Evolutionary conservation across 2,113 vertebrate genomes (phyloP).

Genomic region (Psittacus erithacus): DNA sequence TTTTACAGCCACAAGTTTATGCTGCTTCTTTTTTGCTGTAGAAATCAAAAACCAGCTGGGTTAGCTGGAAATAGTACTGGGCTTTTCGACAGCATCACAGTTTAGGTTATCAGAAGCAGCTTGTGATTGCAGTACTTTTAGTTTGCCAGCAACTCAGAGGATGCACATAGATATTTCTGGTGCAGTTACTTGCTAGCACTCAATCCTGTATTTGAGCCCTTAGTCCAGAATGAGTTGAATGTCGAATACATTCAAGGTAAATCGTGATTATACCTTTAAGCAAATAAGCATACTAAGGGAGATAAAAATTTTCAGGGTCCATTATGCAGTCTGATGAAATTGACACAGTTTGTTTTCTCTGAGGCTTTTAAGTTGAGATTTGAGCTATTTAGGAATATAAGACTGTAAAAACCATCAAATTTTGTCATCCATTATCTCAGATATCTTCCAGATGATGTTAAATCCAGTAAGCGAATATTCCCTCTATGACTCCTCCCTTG

Average conservation of each 20-base stretch:
- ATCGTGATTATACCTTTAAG: neutral
- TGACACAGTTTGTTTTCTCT: neutral
- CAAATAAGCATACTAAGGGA: neutral
- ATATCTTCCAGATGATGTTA: neutral
- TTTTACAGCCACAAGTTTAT: neutral
- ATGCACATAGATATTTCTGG: neutral
- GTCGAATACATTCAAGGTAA: neutral
- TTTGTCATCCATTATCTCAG: neutral
- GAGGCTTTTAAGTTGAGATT: neutral
- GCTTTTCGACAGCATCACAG: neutral
- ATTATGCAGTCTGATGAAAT: neutral
- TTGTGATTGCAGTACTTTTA: neutral
- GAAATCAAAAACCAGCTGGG: neutral
- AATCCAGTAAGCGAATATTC: neutral
- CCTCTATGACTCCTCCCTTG: neutral
- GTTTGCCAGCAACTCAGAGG: neutral
- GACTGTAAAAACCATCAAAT: neutral
- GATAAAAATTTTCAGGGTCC: neutral
- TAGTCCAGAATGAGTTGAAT: neutral
- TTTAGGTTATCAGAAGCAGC: neutral
- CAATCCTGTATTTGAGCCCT: neutral
- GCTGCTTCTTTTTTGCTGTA: neutral
- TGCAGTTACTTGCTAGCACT: neutral
- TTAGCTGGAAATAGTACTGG: neutral
- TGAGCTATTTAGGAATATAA: neutral